A percentile compares a stretch with the other conserved stretches of the same genome.
phyloP scores from a whole-genome alignment of 2,113 vertebrate genomes.

The Hyla sarda region DNA sequence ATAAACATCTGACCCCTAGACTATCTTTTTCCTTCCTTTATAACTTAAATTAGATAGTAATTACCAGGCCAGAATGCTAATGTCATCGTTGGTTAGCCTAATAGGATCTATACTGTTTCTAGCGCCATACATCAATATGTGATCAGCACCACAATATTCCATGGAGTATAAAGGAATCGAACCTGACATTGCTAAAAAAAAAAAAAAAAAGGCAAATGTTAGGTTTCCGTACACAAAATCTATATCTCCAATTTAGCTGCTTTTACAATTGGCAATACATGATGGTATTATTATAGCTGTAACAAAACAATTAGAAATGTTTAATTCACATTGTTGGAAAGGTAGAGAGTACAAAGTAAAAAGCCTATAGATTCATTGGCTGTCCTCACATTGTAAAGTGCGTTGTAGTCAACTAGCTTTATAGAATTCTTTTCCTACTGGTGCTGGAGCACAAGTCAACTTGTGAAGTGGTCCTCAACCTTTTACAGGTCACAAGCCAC shows the following conservation, averaged over 20 bases:
- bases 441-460: background rate
- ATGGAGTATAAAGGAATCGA: background rate
- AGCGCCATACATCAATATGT: background rate
- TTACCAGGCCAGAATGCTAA: background rate
- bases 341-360: background rate
- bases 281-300: background rate
- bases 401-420: background rate
- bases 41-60: background rate
- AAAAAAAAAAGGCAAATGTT: slow-evolving; percentile 14
- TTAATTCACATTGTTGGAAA: no score
- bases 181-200: background rate
- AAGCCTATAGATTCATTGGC: background rate
- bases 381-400: background rate
- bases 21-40: background rate
- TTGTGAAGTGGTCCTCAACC: no score
- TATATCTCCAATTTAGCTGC: background rate
- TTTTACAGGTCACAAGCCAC: no score
- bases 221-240: slow-evolving; percentile 8
- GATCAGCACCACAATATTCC: background rate
- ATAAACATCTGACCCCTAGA: background rate
- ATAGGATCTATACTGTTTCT: background rate
- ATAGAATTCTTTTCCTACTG: background rate
- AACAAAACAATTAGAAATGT: background rate
- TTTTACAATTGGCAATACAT: background rate
- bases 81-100: background rate